Percentiles rank a stretch among this genome's conserved stretches.
Evolutionary conservation across 2,888 invertebrate species (phyloP).

Genomic region (Eupithecia tripunctaria): DNA sequence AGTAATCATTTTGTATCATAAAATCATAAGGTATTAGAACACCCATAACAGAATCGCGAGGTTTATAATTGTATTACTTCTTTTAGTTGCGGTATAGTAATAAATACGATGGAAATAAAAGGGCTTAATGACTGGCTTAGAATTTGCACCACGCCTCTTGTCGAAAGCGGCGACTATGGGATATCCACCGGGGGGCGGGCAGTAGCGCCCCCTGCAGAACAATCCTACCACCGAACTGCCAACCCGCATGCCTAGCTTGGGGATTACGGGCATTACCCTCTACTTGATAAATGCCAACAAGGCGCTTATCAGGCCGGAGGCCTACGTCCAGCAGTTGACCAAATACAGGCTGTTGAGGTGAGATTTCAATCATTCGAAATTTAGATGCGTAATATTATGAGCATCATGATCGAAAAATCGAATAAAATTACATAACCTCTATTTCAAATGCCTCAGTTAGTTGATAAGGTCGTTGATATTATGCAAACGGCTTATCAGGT

Average conservation of each 20-base stretch:
- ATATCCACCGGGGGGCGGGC: too few species aligned
- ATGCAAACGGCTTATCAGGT: constrained; percentile 66
- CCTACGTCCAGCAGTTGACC: too few species aligned
- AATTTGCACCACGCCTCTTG: too few species aligned
- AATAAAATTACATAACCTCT: constrained; percentile 56
- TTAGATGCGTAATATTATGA: background rate
- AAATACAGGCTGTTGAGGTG: too few species aligned
- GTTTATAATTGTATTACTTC: background rate
- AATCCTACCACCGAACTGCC: too few species aligned
- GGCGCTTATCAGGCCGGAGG: too few species aligned
- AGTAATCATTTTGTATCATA: constrained; percentile 6
- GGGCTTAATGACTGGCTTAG: background rate
- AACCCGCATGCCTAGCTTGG: too few species aligned
- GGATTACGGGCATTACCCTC: too few species aligned
- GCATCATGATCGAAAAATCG: constrained; percentile 11
- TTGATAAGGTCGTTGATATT: constrained; percentile 71
- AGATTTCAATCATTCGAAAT: background rate
- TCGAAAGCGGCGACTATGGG: too few species aligned
- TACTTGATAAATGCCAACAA: too few species aligned
- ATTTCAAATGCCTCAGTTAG: constrained; percentile 58
- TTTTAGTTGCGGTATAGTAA: background rate
- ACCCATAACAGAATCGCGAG: background rate
- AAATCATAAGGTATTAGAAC: constrained; percentile 5
- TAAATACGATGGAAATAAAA: background rate
- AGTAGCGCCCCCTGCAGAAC: too few species aligned